Evolutionary conservation across 2,113 vertebrate genomes (phyloP).

Genomic region (Neogobius melanostomus): DNA sequence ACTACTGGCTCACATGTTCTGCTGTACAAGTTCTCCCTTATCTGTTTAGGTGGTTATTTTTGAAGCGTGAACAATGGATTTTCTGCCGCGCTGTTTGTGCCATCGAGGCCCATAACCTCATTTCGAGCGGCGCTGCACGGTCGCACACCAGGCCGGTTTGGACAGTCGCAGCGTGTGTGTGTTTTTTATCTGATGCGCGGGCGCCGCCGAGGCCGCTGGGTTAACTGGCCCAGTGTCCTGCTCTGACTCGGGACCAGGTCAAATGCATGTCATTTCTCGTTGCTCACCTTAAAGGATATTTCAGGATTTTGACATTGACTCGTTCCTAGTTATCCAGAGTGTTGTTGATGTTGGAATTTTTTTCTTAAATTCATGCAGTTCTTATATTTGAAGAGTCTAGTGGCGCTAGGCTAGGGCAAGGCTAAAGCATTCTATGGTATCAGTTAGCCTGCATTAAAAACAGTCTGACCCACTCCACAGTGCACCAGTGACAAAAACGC

Average conservation of each 20-base stretch:
- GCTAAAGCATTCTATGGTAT: too few species aligned
- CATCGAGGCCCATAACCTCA: slow-evolving; percentile 4
- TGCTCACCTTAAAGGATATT: neutral
- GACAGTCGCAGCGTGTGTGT: neutral
- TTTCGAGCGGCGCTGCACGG: slow-evolving; percentile 21
- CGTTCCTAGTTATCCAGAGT: too few species aligned
- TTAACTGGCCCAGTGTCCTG: slow-evolving; percentile 2
- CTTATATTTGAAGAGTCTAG: too few species aligned
- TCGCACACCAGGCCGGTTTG: slow-evolving; percentile 12
- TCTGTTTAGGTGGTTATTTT: slow-evolving; percentile 24
- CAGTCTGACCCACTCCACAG: too few species aligned
- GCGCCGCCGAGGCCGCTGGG: neutral
- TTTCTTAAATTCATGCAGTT: too few species aligned
- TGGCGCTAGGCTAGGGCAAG: too few species aligned
- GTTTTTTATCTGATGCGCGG: neutral
- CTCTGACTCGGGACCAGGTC: neutral
- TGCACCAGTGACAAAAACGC: too few species aligned
- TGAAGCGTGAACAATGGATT: slow-evolving; percentile 8
- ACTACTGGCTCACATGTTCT: slow-evolving; percentile 15
- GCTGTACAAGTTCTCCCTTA: neutral
- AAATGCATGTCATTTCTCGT: neutral
- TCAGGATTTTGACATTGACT: too few species aligned
- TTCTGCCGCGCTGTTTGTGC: slow-evolving; percentile 9
- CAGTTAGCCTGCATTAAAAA: too few species aligned
- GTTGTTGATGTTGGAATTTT: too few species aligned